Evolutionary conservation across 2,888 invertebrate genomes (phyloP).

Genomic region (Psylliodes chrysocephalus): DNA sequence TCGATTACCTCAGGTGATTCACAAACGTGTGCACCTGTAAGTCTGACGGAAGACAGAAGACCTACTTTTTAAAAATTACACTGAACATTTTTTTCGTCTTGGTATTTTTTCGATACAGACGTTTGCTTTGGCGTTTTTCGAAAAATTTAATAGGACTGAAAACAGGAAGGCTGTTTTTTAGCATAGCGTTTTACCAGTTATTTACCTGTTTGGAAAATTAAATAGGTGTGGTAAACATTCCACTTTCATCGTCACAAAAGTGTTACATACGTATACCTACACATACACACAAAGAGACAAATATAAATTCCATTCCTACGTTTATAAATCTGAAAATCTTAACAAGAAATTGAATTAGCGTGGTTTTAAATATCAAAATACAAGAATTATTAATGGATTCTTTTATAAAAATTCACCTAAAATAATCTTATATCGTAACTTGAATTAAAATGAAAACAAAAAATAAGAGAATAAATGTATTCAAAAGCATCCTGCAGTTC

Average conservation of each 20-base stretch:
- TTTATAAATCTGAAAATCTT: too few relatives aligned
- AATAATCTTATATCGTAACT: too few relatives aligned
- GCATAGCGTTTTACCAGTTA: not conserved
- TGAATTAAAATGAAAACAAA: too few relatives aligned
- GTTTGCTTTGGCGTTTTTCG: not conserved
- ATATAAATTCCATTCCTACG: not conserved
- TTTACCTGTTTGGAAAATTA: not conserved
- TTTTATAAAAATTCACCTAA: too few relatives aligned
- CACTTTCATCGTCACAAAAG: not conserved
- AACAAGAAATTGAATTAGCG: too few relatives aligned
- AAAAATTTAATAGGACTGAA: not conserved
- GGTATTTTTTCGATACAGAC: not conserved
- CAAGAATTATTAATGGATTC: too few relatives aligned
- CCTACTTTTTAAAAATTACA: conserved; percentile 42
- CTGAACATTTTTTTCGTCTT: not conserved
- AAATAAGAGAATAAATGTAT: too few relatives aligned
- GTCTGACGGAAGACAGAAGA: conserved; percentile 35
- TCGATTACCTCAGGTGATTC: conserved; percentile 37
- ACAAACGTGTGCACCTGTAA: conserved; percentile 42
- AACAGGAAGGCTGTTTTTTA: not conserved
- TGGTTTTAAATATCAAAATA: too few relatives aligned
- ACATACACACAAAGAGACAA: not conserved
- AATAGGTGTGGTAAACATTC: conserved; percentile 14
- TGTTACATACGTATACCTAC: too few relatives aligned
- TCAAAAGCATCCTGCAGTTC: too few relatives aligned